Percentiles rank a stretch among this genome's conserved stretches.
Conservation (phyloP, 1,140 invertebrate species). For the Limonius californicus region DNA sequence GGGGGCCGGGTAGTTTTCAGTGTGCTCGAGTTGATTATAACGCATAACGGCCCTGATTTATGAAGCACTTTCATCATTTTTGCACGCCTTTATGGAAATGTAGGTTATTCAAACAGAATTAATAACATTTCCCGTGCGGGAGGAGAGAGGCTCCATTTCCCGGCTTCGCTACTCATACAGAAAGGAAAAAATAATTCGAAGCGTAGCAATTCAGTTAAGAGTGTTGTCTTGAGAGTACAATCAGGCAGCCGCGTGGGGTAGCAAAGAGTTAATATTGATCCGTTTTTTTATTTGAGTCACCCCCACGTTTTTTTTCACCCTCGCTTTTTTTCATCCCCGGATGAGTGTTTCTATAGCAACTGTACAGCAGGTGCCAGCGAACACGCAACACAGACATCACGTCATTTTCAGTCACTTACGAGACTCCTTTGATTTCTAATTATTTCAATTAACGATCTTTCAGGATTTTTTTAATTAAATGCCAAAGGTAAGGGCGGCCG, state of each 20-base stretch:
- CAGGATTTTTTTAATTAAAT: not conserved
- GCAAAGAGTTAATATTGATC: constrained; percentile 50
- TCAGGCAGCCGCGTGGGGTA: constrained; percentile 27
- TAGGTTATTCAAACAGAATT: no score
- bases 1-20: no score
- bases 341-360: constrained; percentile 48
- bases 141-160: no score
- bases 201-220: constrained; percentile 13
- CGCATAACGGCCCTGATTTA: no score
- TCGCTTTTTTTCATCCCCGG: constrained; percentile 46
- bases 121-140: no score
- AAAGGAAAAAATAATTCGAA: constrained; percentile 14
- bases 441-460: constrained; percentile 4
- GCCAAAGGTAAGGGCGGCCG: no score
- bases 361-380: constrained; percentile 47
- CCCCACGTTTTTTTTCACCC: constrained; percentile 48
- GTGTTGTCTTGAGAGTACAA: constrained; percentile 13
- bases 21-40: no score
- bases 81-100: no score
- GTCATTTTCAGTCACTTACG: constrained; percentile 18
- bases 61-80: no score
- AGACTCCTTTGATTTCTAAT: constrained; percentile 10
- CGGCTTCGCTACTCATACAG: not conserved
- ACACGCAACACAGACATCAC: constrained; percentile 39
- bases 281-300: constrained; percentile 51